These are phyloP conservation scores for Dastarcus helophoroides DNA, from an alignment of 2,888 invertebrate genomes.

Conservation along the genomic window DNA sequence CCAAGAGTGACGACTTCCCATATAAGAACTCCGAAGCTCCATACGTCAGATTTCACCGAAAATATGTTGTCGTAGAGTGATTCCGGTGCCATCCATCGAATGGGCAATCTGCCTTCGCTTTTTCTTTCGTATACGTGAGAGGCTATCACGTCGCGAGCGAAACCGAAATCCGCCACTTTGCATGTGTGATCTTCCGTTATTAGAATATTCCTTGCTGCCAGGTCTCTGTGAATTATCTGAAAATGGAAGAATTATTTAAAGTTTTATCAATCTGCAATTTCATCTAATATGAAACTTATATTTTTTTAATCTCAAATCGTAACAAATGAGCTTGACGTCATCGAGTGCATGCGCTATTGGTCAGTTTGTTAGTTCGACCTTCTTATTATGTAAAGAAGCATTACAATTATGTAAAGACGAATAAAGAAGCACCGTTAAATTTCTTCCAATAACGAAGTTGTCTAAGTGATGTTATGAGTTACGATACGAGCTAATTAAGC, in stretches of 20 bases:
- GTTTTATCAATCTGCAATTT: neutral
- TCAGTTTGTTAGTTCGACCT: too few species aligned
- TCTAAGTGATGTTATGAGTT: too few species aligned
- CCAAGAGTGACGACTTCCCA: conserved; percentile 96
- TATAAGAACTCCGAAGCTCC: conserved; percentile 89
- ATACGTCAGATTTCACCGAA: conserved; percentile 87
- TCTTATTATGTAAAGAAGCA: too few species aligned
- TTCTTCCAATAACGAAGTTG: too few species aligned
- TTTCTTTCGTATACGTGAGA: conserved; percentile 83
- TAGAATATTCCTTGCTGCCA: conserved; percentile 81
- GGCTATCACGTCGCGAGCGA: conserved; percentile 78
- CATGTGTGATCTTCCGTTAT: conserved; percentile 79
- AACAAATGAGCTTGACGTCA: too few species aligned
- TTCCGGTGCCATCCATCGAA: conserved; percentile 94
- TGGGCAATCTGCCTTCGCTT: conserved; percentile 57
- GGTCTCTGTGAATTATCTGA: conserved; percentile 78
- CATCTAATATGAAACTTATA: too few species aligned
- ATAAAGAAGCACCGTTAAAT: too few species aligned
- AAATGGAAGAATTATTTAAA: conserved; percentile 16
- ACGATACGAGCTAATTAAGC: too few species aligned
- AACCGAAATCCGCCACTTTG: conserved; percentile 90
- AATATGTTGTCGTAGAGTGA: conserved; percentile 90
- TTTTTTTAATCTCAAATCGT: too few species aligned
- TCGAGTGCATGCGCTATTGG: too few species aligned
- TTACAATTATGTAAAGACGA: too few species aligned